Evolutionary conservation across 2,797 vertebrate species (phyloP), one percentile per base, ranked within the genome.

Genomic region (Emys orbicularis): DNA sequence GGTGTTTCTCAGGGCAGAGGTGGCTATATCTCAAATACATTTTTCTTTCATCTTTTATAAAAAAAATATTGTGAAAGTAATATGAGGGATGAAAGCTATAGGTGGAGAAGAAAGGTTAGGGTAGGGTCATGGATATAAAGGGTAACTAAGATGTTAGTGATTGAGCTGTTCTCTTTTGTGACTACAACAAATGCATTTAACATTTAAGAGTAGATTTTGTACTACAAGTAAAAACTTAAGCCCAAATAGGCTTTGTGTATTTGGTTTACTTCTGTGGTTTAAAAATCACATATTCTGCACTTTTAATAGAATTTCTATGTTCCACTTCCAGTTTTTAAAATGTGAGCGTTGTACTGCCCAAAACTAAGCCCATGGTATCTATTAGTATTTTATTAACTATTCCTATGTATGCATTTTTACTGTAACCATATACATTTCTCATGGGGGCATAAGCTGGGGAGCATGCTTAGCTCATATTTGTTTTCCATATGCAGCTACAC

Each of bases 401-500:
- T 0, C 3, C 53, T 92, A 41, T 87, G 59, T 83, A 68, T 89
- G 86, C 54, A 61, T 92, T 90, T 96, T 94, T 96, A 88, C 82
- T 93, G 72, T 95, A 98, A 96, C 89, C 81, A 92, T 88, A 95
- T 93, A 92, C 95, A 83, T 93, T 79, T 96, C 86, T 96, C 93
- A 94, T 80, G 96, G 83, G 91, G 94, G 86, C 87, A 95, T 86
- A 90, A 95, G 86, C 74, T 87, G 84, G 84, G 52, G 76, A 79
- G 76, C 88, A 91, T 92, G 97, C 95, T 97, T 96, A 94, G 93
- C 94, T 96, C 90, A 89, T 93, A 85, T 68, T 97, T 96, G 86
- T 92, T 98, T 96, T 97, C 94, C 93, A 83, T 85, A 59, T 95
- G 96, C 91, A 97, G 87, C 59, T 93, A 92, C 89, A 97, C 97